Percentiles rank a stretch among this genome's conserved stretches.
Conservation (phyloP, 2,888 invertebrate species). For the Stegana nigrithorax region DNA sequence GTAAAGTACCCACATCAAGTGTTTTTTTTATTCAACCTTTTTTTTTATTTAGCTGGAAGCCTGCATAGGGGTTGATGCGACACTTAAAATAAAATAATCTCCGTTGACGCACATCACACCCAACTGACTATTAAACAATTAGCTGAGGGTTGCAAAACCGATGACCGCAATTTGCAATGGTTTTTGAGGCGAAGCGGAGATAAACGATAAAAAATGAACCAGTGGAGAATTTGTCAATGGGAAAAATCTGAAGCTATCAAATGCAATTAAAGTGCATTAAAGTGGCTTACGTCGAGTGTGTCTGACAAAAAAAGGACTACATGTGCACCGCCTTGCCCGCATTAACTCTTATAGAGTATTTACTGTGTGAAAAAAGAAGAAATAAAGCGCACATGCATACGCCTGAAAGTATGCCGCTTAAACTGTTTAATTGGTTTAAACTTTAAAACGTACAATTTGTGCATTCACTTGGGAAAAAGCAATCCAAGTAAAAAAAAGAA, state of each 20-base stretch:
- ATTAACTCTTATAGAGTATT: not conserved
- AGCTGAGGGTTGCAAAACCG: constrained; percentile 7
- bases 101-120: constrained; percentile 1
- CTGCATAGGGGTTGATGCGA: not conserved
- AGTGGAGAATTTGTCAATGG: not conserved
- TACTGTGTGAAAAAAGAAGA: not conserved
- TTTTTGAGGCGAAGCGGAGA: not conserved
- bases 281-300: not conserved
- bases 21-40: not conserved
- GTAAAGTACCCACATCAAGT: not conserved
- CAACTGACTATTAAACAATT: constrained; percentile 8
- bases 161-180: constrained; percentile 11
- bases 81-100: not conserved
- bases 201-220: not conserved
- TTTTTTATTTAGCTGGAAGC: not conserved
- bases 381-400: not conserved
- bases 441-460: not conserved
- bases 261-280: constrained; percentile 1
- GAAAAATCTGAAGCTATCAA: not conserved
- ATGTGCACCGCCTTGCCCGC: not conserved
- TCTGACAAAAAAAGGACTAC: not conserved
- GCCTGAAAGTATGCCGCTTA: constrained; percentile 5
- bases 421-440: not conserved
- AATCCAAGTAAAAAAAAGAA: too few species aligned
- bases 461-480: too few species aligned